Evolutionary conservation across 2,888 invertebrate species (phyloP), one percentile per base, ranked within the genome.

Genomic region (Campaea margaritaria): DNA sequence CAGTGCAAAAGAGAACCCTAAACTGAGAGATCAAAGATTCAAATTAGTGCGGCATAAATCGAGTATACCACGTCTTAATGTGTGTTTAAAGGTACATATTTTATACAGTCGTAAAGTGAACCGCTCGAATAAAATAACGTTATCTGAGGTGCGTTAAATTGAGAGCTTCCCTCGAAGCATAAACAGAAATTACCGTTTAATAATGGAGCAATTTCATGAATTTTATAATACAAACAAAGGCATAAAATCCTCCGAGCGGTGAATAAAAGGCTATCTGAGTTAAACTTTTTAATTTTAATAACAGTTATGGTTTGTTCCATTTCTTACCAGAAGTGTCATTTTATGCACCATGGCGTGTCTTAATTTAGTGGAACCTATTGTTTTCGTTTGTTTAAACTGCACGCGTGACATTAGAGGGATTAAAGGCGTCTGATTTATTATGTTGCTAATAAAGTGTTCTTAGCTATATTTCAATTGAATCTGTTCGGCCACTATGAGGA

Each of bases 111-210:
- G 69, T 87, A 85, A 87, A 85, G 70, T 81, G 82, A 78, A 80
- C 81, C 74, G 69, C 75, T 66, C 68, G 67, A 76, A 79, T 86
- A 85, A 87, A 86, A 83, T 79, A 68, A 69, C 64, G 79, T 77
- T 83, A 86, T 84, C 83, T 76, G 76, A 77, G 77, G 78, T 76
- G 75, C 73, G 79, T 82, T 74, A 83, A 86, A 81, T 83, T 83
- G 71, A 82, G 76, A 78, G 78, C 72, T 72, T 69, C 67, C 68
- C 69, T 57, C 69, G 69, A 70, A 66, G 74, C 75, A 73, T 79
- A 79, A 83, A 81, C 73, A 78, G 68, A 75, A 74, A 77, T 68
- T 62, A 54, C 66, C 55, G 53, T 76, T 78, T 76, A 79, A 79
- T 81, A 78, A 77, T 75, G 69, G 64, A 73, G 71, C 65, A 56